These are phyloP conservation scores for Lutraria rhynchaena DNA, from an alignment of 1,140 invertebrate species.

Conservation along the genomic window DNA sequence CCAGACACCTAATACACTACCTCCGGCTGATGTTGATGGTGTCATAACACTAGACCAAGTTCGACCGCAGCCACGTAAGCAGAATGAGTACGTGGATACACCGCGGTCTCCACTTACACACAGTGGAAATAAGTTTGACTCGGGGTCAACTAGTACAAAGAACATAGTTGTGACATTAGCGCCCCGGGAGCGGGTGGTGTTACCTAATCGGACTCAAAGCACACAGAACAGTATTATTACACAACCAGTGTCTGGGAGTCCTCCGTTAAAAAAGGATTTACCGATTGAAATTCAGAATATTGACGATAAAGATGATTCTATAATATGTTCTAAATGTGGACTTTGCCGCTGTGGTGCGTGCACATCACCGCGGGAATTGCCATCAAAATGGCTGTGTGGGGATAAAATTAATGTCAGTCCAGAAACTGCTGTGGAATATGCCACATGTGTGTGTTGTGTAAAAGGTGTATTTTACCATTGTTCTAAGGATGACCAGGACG, in stretches of 20 bases:
- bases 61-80: conserved; percentile 72
- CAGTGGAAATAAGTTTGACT: conserved; percentile 19
- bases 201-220: conserved; percentile 46
- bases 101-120: conserved; percentile 62
- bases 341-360: conserved; percentile 94
- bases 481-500: conserved; percentile 88
- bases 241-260: conserved; percentile 70
- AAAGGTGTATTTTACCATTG: conserved; percentile 97
- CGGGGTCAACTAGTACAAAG: conserved; percentile 3
- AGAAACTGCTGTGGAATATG: conserved; percentile 92
- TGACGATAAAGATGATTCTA: conserved; percentile 83
- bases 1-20: conserved; percentile 36
- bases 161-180: conserved; percentile 14
- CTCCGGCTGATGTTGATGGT: conserved; percentile 47
- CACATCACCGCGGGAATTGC: conserved; percentile 90
- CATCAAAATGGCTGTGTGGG: conserved; percentile 93
- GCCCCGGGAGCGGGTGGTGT: conserved; percentile 39
- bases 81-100: conserved; percentile 81
- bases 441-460: conserved; percentile 95
- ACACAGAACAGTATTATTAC: conserved; percentile 60
- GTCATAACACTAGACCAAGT: conserved; percentile 76
- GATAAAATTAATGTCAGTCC: conserved; percentile 93
- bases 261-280: conserved; percentile 73
- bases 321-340: conserved; percentile 93
- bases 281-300: conserved; percentile 72